These are phyloP conservation scores for Chionodraco myersi DNA, from an alignment of 2,113 vertebrate genomes.

Conservation along the genomic window DNA sequence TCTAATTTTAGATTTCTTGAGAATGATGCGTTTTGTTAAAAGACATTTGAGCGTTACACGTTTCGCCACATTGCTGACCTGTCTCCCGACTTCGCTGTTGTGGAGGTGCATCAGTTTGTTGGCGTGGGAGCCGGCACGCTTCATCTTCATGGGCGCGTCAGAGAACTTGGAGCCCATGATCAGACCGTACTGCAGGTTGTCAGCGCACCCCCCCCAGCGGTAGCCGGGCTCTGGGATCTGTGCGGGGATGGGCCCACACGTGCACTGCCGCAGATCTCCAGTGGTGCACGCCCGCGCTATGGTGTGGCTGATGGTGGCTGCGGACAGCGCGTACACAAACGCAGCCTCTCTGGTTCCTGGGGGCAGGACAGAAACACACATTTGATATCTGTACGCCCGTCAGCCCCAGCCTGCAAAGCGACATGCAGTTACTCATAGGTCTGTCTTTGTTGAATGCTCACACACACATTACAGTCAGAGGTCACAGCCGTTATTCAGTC, in stretches of 20 bases:
- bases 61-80: conserved; percentile 81
- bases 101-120: conserved; percentile 99
- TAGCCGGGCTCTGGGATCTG: conserved; percentile 95
- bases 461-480: neutral
- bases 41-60: no score
- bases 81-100: conserved; percentile 99
- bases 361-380: conserved; percentile 2
- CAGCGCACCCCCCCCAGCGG: conserved; percentile 98
- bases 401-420: neutral
- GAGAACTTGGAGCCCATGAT: conserved; percentile 99
- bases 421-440: neutral
- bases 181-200: conserved; percentile 98
- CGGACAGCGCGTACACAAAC: conserved; percentile 95
- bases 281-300: conserved; percentile 96
- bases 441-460: neutral
- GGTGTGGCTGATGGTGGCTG: conserved; percentile 96
- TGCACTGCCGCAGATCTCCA: conserved; percentile 94
- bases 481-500: no score
- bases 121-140: conserved; percentile 94
- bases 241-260: conserved; percentile 94
- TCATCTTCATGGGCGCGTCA: conserved; percentile 99
- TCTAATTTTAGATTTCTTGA: no score
- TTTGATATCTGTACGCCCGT: neutral
- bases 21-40: no score
- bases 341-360: conserved; percentile 96